Conservation (phyloP, 2,888 invertebrate genomes). For the Stenichneumon culpator region DNA sequence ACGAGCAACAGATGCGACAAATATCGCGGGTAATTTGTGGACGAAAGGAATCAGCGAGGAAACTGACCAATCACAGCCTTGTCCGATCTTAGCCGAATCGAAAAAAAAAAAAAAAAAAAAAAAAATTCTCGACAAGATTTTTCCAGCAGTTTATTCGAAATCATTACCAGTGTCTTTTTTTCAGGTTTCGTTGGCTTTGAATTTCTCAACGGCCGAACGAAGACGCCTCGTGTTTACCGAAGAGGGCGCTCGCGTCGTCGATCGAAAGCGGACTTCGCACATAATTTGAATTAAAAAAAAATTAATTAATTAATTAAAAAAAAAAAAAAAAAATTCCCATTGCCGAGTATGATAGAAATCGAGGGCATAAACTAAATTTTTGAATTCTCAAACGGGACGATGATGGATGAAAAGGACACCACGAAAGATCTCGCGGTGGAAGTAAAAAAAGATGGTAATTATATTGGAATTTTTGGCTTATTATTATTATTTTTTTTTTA, state of each 20-base stretch:
- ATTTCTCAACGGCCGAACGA: constrained; percentile 45
- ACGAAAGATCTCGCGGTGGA: background rate
- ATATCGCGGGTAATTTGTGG: too few species aligned
- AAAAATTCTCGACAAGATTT: too few species aligned
- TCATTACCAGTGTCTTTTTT: background rate
- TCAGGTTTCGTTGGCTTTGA: constrained; percentile 21
- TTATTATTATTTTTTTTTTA: too few species aligned
- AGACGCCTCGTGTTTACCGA: background rate
- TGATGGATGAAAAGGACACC: background rate
- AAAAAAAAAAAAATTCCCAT: background rate
- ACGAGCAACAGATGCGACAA: too few species aligned
- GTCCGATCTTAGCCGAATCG: too few species aligned
- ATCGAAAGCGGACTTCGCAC: background rate
- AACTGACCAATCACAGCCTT: too few species aligned
- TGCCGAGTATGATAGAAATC: background rate
- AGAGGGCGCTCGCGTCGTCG: constrained; percentile 19
- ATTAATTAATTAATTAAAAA: background rate
- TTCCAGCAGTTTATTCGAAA: too few species aligned
- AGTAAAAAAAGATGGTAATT: constrained; percentile 26
- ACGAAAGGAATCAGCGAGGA: too few species aligned
- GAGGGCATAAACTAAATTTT: background rate
- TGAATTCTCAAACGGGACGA: background rate
- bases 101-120: too few species aligned
- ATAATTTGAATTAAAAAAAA: background rate
- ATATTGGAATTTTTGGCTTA: too few species aligned